Evolutionary conservation across 2,888 invertebrate species (phyloP).

Genomic region (Lithophane ornitopus): DNA sequence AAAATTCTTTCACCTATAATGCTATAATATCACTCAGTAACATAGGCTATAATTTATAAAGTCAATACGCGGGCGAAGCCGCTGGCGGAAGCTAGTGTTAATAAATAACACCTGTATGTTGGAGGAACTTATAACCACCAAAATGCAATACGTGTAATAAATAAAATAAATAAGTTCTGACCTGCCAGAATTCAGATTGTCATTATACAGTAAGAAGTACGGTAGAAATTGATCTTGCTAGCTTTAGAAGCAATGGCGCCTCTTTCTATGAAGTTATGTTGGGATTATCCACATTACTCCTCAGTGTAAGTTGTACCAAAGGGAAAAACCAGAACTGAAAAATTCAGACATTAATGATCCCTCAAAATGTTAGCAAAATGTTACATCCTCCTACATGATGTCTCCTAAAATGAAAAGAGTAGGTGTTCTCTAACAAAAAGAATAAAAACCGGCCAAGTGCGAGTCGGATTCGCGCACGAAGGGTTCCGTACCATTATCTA

Average conservation of each 20-base stretch:
- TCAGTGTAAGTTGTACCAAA: neutral
- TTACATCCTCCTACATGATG: neutral
- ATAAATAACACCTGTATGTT: too few species aligned
- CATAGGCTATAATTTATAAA: too few species aligned
- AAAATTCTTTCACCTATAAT: too few species aligned
- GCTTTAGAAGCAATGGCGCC: neutral
- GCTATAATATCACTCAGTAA: too few species aligned
- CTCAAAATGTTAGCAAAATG: slow-evolving; percentile 23
- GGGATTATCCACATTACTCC: neutral
- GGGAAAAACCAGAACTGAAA: neutral
- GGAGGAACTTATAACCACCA: neutral
- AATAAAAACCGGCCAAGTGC: too few species aligned
- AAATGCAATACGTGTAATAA: neutral
- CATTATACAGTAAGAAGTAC: too few species aligned
- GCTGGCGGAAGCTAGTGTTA: too few species aligned
- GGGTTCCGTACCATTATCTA: too few species aligned
- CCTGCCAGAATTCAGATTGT: neutral
- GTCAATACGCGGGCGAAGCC: too few species aligned
- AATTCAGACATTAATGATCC: slow-evolving; percentile 14
- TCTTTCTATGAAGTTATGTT: neutral
- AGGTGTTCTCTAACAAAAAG: slow-evolving; percentile 19
- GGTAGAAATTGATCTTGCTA: neutral
- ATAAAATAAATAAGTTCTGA: neutral
- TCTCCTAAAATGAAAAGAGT: slow-evolving; percentile 4
- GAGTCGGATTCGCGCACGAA: too few species aligned